Evolutionary conservation across 2,113 vertebrate species (phyloP).

Genomic region (Hipposideros armiger): DNA sequence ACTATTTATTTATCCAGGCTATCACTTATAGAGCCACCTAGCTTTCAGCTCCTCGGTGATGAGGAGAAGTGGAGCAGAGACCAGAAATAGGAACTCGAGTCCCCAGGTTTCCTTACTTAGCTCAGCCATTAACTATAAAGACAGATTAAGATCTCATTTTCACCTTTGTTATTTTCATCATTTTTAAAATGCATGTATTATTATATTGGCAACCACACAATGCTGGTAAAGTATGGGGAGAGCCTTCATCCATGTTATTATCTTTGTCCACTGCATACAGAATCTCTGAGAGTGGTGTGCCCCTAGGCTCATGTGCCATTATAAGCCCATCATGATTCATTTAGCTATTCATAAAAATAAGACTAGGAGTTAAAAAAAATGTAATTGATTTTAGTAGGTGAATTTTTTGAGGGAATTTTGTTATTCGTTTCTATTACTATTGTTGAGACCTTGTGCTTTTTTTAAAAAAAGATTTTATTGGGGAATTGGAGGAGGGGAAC

Average conservation of each 20-base stretch:
- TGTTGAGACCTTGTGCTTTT: not conserved
- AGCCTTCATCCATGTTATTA: not conserved
- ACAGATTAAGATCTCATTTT: not conserved
- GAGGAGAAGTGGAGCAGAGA: not conserved
- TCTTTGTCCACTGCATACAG: too few relatives aligned
- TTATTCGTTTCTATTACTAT: not conserved
- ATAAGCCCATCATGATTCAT: rapidly evolving
- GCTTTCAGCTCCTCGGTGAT: not conserved
- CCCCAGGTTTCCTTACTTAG: not conserved
- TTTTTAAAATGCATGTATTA: not conserved
- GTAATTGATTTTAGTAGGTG: not conserved
- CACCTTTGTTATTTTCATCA: not conserved
- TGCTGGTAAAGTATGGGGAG: not conserved
- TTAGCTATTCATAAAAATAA: not conserved
- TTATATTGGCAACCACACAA: not conserved
- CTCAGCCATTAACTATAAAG: not conserved
- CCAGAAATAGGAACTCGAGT: not conserved
- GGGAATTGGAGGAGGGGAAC: too few relatives aligned
- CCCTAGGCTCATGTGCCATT: not conserved
- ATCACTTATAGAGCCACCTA: not conserved
- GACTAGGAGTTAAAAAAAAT: not conserved
- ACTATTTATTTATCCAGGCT: conserved; percentile 40
- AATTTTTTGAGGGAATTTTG: not conserved
- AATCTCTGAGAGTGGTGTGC: not conserved
- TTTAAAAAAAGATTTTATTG: too few relatives aligned